Base-by-base conservation (phyloP, 2,113 vertebrate genomes). In the Bubo blakistoni region DNA sequence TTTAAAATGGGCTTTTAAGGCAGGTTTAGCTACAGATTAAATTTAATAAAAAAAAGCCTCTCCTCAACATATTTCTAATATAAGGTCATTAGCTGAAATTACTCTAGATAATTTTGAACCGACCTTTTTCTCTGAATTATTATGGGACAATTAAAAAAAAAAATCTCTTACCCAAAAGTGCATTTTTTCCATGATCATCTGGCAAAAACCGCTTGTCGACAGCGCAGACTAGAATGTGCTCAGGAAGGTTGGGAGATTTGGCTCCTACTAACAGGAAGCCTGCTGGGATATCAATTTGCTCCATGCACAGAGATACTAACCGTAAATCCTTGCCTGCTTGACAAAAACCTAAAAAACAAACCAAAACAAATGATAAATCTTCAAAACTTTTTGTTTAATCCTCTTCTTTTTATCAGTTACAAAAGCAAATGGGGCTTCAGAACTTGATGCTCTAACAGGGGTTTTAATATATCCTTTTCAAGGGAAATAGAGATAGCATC, bases 161-260 rank as follows among this genome's bases (percentile, higher is more conserved):
- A 73, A 69, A 29, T 24, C 40, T 98, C 98, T 98, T 97, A 99
- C 99, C 99, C 99, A 99, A 99, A 99, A 99, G 99, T 99, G 99
- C 99, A 99, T 99, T 99, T 99, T 99, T 99, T 91, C 99, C 99
- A 87, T 99, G 99, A 97, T 99, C 99, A 92, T 99, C 99, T 58
- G 99, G 99, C 97, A 99, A 98, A 97, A 99, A 99, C 74, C 99
- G 97, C 59, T 99, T 99, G 98, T 99, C 99, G 88, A 99, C 99
- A 58, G 99, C 99, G 19, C 99, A 99, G 94, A 99, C 99, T 32
- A 99, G 98, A 96, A 99, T 99, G 98, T 99, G 99, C 97, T 99
- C 99, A 12, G 99, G 99, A 97, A 99, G 98, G 91, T 98, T 99
- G 94, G 99, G 99, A 94, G 99, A 99, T 97, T 99, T 99, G 94